These are phyloP conservation scores for Drosophila arizonae DNA, from an alignment of 1,140 invertebrate species.

Conservation along the genomic window DNA sequence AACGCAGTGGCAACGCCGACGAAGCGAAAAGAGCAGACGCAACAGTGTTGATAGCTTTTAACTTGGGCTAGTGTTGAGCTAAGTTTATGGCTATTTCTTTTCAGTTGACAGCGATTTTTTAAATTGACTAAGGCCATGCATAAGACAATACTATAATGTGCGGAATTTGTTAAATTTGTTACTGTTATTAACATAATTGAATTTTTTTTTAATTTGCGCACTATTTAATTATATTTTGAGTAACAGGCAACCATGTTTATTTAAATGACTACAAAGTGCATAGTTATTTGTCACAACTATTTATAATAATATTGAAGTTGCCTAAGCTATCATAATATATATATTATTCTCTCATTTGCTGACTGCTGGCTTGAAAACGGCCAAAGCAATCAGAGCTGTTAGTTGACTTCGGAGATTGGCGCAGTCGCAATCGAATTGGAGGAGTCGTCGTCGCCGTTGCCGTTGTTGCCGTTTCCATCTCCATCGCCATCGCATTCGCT, in stretches of 20 bases:
- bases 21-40: slow-evolving; percentile 32
- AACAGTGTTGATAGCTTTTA: slow-evolving; percentile 23
- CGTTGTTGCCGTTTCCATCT: slow-evolving; percentile 4
- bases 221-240: too few relatives aligned
- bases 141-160: too few relatives aligned
- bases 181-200: too few relatives aligned
- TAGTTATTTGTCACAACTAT: too few relatives aligned
- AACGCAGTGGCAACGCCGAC: slow-evolving; percentile 55
- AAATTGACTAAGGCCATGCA: not conserved
- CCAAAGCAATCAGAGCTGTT: slow-evolving; percentile 19
- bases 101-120: not conserved
- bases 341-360: too few relatives aligned
- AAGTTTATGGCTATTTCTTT: not conserved
- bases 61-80: not conserved
- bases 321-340: too few relatives aligned
- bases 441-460: slow-evolving; percentile 20
- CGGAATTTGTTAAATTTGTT: too few relatives aligned
- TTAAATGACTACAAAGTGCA: too few relatives aligned
- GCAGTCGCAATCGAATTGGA: slow-evolving; percentile 43
- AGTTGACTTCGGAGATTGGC: slow-evolving; percentile 45
- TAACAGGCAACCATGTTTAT: too few relatives aligned
- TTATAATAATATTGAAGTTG: too few relatives aligned
- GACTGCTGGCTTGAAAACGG: slow-evolving; percentile 11
- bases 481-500: not conserved
- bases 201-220: too few relatives aligned